Evolutionary conservation across 2,888 invertebrate species (phyloP), one percentile per base, ranked within the genome.

Genomic region (Pandemis heparana): DNA sequence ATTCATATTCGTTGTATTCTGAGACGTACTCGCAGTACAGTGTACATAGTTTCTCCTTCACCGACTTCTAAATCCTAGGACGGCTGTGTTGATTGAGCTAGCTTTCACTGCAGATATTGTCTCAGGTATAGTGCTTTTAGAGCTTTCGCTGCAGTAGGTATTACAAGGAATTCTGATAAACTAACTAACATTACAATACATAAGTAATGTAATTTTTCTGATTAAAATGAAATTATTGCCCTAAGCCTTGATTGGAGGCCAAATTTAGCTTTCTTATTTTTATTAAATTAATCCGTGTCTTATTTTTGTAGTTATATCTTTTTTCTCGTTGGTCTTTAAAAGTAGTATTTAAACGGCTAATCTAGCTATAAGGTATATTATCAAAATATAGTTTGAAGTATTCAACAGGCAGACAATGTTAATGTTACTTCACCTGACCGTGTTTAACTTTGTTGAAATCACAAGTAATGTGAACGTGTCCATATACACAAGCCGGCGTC

Each of bases 1-100:
- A 73, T 73, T 69, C 68, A 69, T 48, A 73, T 73, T 69, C 68
- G 64, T 69, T 48, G 63, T 51, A 38, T 48, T 46, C 38, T 3
- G 38, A 51, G 48, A 67, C 53, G 53, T 18, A 18, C 9, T 18
- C 18, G 18, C 16, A 66, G 66, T 62, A 43, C 48, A 56, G 14
- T 73, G n/a, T 73, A 46, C 67, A 41, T 46, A 60, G 59, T 46
- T 63, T 41, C 41, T 48, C 59, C 14, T 61, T 16, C 38, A 16
- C 61, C 23, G 63, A 69, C 68, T 69, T 69, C 68, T 39, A 59
- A 69, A 59, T 69, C 56, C 18, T 59, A 18, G 62, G 7, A 39
- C n/a, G 63, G 18, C 59, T 63, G 56, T 59, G 62, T 63, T 63
- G 68, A 68, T 73, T 68, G 59, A 16, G 56, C 43, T 43, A 48